Conservation (phyloP, 2,113 vertebrate genomes). For the Atractosteus spatula region DNA sequence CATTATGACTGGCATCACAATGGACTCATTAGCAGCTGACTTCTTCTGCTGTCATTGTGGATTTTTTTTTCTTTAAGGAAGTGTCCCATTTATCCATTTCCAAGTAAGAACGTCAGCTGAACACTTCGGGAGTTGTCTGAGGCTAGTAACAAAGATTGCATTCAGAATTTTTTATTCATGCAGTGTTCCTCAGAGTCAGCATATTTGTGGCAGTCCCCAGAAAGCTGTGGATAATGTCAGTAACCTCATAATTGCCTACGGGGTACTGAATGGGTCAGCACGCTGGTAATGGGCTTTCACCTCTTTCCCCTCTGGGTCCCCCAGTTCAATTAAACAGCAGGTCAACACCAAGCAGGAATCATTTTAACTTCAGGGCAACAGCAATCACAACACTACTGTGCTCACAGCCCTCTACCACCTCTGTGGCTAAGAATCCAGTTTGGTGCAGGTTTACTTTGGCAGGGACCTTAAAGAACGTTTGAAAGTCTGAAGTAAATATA, state of each 20-base stretch:
- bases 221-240: neutral
- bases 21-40: no score
- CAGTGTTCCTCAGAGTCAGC: neutral
- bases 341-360: neutral
- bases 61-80: neutral
- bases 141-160: neutral
- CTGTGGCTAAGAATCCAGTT: neutral
- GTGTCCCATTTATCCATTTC: neutral
- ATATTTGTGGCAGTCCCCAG: neutral
- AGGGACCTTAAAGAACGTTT: no score
- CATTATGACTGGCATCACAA: no score
- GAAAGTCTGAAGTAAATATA: no score
- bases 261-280: neutral
- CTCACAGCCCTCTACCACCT: neutral
- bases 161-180: neutral
- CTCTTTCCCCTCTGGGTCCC: neutral
- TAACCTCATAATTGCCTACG: neutral
- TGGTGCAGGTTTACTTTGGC: no score
- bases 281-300: neutral
- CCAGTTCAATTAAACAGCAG: neutral
- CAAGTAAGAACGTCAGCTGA: neutral
- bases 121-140: neutral
- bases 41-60: no score
- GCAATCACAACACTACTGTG: no score
- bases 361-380: neutral